A percentile compares a stretch with the other conserved stretches of the same genome.
Conservation (phyloP, 2,888 invertebrate genomes). For the Diaperis boleti region DNA sequence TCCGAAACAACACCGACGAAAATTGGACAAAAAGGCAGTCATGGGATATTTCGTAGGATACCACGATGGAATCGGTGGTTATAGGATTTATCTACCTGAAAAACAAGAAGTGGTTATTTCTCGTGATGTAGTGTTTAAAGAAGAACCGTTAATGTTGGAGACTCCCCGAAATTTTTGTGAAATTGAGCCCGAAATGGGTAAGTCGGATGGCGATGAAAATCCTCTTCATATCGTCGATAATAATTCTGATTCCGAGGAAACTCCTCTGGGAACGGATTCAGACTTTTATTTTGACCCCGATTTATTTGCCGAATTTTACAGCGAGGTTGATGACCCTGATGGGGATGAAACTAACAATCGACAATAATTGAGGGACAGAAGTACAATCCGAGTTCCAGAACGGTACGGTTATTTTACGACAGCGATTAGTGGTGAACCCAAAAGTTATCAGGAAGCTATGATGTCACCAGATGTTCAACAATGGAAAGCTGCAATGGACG, state of each 20-base stretch:
- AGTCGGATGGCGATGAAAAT: no score
- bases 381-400: no score
- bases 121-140: constrained; percentile 45
- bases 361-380: not conserved
- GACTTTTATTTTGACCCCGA: no score
- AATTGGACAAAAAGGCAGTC: constrained; percentile 43
- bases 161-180: not conserved
- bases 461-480: constrained; percentile 33
- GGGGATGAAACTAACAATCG: not conserved
- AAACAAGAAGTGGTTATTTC: constrained; percentile 41
- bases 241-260: no score
- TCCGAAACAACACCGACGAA: constrained; percentile 45
- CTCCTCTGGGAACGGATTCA: no score
- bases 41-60: constrained; percentile 36
- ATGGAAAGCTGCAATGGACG: constrained; percentile 47
- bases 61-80: constrained; percentile 42
- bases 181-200: no score
- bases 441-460: constrained; percentile 43
- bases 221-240: no score
- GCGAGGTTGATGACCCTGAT: not conserved
- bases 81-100: constrained; percentile 44
- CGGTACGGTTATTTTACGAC: no score
- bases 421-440: constrained; percentile 13
- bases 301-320: no score
- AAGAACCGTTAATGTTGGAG: not conserved